These are phyloP conservation scores for Noctua comes DNA, from an alignment of 2,888 invertebrate genomes.

Conservation along the genomic window DNA sequence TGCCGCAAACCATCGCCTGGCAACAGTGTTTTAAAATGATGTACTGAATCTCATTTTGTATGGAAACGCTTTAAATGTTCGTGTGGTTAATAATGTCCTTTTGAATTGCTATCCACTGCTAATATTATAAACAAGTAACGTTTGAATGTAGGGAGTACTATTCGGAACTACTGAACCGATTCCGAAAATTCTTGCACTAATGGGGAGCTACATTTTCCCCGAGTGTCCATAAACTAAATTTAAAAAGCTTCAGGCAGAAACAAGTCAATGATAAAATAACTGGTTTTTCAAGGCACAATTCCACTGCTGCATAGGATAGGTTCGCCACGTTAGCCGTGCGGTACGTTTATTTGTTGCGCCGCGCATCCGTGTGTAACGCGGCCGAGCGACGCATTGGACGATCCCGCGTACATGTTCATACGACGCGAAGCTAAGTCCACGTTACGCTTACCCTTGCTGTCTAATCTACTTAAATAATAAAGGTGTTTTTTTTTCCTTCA, in stretches of 20 bases:
- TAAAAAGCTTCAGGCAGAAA: not conserved
- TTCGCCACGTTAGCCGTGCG: no score
- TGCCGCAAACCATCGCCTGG: slow-evolving; percentile 17
- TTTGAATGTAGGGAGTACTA: no score
- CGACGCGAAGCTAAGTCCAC: no score
- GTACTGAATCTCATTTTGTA: slow-evolving; percentile 65
- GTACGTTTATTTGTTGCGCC: no score
- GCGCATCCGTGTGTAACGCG: no score
- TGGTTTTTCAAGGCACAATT: not conserved
- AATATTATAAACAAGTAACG: not conserved
- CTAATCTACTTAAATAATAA: no score
- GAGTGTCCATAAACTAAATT: no score
- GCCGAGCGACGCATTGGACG: not conserved
- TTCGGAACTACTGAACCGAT: not conserved
- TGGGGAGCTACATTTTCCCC: no score
- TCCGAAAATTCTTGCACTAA: not conserved
- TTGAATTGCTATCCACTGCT: not conserved
- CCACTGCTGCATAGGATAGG: not conserved
- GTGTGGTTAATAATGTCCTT: slow-evolving; percentile 26
- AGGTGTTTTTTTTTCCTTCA: not conserved
- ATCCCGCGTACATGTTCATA: no score
- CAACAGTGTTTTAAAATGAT: slow-evolving; percentile 66
- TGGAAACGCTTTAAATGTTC: slow-evolving; percentile 49
- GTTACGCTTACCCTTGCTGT: not conserved
- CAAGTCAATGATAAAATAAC: not conserved